Conservation (phyloP, 2,797 vertebrate genomes). For the Gymnopithys bicolor region DNA sequence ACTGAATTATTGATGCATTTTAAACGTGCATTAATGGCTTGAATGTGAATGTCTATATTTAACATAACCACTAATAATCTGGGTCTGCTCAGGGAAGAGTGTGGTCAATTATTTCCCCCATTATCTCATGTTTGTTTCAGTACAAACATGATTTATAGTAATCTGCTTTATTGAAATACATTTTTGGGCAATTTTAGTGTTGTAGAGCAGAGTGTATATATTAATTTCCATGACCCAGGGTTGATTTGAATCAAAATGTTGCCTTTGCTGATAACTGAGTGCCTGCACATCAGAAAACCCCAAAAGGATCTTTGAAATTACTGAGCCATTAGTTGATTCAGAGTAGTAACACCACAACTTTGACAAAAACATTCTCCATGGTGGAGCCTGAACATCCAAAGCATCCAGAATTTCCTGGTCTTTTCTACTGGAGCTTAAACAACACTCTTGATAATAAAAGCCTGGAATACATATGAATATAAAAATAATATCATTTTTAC, state of each 20-base stretch:
- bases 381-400: neutral
- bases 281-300: neutral
- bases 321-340: neutral
- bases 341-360: neutral
- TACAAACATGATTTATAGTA: neutral
- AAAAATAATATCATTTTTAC: neutral
- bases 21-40: neutral
- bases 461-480: neutral
- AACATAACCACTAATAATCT: neutral
- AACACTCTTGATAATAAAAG: neutral
- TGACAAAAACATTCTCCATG: neutral
- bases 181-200: neutral
- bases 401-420: neutral
- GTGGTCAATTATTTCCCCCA: constrained; percentile 24
- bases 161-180: neutral
- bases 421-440: neutral
- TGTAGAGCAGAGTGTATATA: neutral
- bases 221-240: neutral
- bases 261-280: neutral
- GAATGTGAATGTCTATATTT: constrained; percentile 12
- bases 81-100: neutral
- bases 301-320: neutral
- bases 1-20: constrained; percentile 26
- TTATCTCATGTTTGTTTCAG: constrained; percentile 30
- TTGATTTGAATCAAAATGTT: neutral